These are phyloP conservation scores for Morpho achilles DNA, from an alignment of 2,888 invertebrate genomes.

Conservation along the genomic window DNA sequence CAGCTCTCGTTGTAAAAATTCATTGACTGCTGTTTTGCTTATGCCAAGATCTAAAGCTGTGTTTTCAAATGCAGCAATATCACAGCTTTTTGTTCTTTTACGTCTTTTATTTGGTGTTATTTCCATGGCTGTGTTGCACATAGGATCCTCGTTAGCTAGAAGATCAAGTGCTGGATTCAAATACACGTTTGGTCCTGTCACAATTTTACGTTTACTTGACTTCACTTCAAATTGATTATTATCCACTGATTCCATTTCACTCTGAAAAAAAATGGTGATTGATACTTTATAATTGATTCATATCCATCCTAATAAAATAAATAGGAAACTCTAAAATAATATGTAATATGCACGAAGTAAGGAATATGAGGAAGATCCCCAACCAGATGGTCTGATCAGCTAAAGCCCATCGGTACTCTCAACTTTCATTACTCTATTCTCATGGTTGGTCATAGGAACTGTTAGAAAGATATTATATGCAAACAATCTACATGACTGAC, in stretches of 20 bases:
- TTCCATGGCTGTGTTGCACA: slow-evolving; percentile 74
- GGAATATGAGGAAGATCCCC: too few species aligned
- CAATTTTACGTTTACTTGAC: slow-evolving; percentile 60
- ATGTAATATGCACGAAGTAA: too few species aligned
- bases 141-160: slow-evolving; percentile 67
- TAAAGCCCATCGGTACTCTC: too few species aligned
- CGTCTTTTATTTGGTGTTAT: slow-evolving; percentile 62
- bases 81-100: slow-evolving; percentile 60
- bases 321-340: too few species aligned
- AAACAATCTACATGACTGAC: too few species aligned
- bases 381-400: too few species aligned
- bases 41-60: slow-evolving; percentile 62
- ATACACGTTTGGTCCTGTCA: slow-evolving; percentile 56
- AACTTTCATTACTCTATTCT: too few species aligned
- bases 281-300: too few species aligned
- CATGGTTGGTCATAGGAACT: too few species aligned
- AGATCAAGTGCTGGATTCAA: slow-evolving; percentile 69
- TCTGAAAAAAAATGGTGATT: slow-evolving; percentile 27
- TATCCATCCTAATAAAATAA: too few species aligned
- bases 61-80: slow-evolving; percentile 63
- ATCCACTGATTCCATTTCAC: slow-evolving; percentile 55
- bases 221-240: slow-evolving; percentile 72
- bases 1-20: slow-evolving; percentile 58
- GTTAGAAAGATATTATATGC: too few species aligned
- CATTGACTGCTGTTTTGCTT: slow-evolving; percentile 55